Evolutionary conservation across 1,140 invertebrate species (phyloP).

Genomic region (Andrena cerasifolii): DNA sequence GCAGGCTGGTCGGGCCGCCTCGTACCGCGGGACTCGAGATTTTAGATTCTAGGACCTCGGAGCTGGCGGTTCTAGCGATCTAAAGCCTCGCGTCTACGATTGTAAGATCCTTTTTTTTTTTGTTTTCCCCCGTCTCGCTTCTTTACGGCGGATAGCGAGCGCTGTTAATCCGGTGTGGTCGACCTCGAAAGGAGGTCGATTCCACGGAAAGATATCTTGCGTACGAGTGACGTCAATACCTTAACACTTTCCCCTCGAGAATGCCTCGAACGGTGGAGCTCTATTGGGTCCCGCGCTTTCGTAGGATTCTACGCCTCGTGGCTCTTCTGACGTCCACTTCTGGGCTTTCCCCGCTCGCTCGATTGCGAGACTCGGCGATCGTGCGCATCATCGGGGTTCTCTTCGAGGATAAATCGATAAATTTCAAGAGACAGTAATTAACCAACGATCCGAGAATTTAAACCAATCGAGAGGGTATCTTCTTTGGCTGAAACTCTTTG

Average conservation of each 20-base stretch:
- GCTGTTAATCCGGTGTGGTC: constrained; percentile 60
- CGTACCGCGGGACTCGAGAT: constrained; percentile 5
- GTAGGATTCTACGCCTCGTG: not conserved
- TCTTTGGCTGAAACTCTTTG: no score
- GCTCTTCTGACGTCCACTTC: not conserved
- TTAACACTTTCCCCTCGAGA: constrained; percentile 76
- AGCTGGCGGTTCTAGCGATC: no score
- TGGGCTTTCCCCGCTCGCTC: not conserved
- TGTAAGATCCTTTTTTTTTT: not conserved
- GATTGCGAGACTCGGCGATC: not conserved
- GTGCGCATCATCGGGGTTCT: not conserved
- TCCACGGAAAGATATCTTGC: constrained; percentile 68
- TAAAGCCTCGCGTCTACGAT: not conserved
- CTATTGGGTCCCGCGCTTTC: constrained; percentile 41
- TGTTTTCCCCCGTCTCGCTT: not conserved
- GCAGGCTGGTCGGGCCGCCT: no score
- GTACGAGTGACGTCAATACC: constrained; percentile 74
- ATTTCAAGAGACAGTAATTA: no score
- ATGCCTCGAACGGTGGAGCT: constrained; percentile 63
- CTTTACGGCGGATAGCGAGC: constrained; percentile 12
- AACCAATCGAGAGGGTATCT: no score
- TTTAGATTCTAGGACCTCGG: not conserved
- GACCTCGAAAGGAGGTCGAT: constrained; percentile 76
- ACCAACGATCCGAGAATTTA: no score
- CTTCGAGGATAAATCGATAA: not conserved